Conservation (phyloP, 2,113 vertebrate genomes). For the Melospiza georgiana region DNA sequence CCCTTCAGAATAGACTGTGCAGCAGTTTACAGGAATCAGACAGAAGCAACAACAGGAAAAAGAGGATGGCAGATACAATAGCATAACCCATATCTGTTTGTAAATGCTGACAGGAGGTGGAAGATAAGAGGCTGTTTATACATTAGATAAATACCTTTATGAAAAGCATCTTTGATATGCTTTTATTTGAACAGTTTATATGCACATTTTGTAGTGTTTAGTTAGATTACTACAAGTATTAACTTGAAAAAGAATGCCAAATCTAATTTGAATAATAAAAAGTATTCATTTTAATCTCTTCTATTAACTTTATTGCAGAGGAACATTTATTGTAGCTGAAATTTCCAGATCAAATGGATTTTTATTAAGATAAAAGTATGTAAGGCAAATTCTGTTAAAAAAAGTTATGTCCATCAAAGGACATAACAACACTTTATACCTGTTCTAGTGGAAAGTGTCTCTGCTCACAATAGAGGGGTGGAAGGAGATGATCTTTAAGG, state of each 20-base stretch:
- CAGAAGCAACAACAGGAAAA: neutral
- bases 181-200: neutral
- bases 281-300: neutral
- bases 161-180: neutral
- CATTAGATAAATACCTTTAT: neutral
- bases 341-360: neutral
- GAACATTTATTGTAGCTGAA: neutral
- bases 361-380: neutral
- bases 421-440: neutral
- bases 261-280: neutral
- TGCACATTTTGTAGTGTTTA: neutral
- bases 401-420: neutral
- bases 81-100: neutral
- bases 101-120: neutral
- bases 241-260: neutral
- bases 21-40: neutral
- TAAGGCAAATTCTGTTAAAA: neutral
- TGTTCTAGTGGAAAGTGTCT: neutral
- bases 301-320: neutral
- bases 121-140: neutral
- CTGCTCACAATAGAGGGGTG: neutral
- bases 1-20: neutral
- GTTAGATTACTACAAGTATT: neutral
- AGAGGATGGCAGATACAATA: neutral
- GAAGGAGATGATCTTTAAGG: neutral